These are phyloP conservation scores for Hypsopygia costalis DNA, from an alignment of 2,888 invertebrate genomes.

Conservation along the genomic window DNA sequence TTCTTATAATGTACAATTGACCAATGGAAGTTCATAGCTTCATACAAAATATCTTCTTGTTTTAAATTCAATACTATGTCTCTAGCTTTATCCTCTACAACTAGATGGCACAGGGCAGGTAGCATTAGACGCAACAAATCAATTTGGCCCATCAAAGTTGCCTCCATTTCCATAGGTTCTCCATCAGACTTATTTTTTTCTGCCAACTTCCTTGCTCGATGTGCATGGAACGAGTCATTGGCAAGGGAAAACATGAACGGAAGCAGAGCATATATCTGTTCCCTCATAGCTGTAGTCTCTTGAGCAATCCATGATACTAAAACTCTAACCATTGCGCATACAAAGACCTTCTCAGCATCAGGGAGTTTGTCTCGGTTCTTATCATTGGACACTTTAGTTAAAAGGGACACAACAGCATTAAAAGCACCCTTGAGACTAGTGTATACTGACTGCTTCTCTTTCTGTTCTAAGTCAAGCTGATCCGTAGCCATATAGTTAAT, in stretches of 20 bases:
- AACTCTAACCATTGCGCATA: conserved; percentile 92
- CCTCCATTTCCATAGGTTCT: conserved; percentile 68
- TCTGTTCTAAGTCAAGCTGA: conserved; percentile 91
- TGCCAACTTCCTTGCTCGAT: conserved; percentile 83
- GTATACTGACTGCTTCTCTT: conserved; percentile 94
- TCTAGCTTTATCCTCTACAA: conserved; percentile 93
- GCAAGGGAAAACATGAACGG: conserved; percentile 90
- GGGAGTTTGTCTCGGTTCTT: conserved; percentile 86
- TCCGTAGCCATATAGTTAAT: conserved; percentile 90
- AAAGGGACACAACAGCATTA: conserved; percentile 87
- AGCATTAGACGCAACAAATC: conserved; percentile 91
- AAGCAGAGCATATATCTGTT: conserved; percentile 89
- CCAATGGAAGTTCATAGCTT: conserved; percentile 91
- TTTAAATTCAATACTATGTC: conserved; percentile 88
- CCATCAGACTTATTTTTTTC: conserved; percentile 84
- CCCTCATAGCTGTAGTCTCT: conserved; percentile 93
- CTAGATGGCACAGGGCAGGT: conserved; percentile 94
- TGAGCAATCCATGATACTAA: conserved; percentile 94
- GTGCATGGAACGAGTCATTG: conserved; percentile 90
- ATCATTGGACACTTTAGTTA: conserved; percentile 87
- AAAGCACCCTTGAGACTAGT: conserved; percentile 94
- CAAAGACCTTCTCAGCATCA: conserved; percentile 86
- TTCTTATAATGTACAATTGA: conserved; percentile 92
- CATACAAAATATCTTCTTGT: conserved; percentile 89
- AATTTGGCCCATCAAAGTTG: conserved; percentile 76